A percentile compares a stretch with the other conserved stretches of the same genome.
phyloP scores from a whole-genome alignment of 2,113 vertebrate genomes.

The Oncorhynchus kisutch region DNA sequence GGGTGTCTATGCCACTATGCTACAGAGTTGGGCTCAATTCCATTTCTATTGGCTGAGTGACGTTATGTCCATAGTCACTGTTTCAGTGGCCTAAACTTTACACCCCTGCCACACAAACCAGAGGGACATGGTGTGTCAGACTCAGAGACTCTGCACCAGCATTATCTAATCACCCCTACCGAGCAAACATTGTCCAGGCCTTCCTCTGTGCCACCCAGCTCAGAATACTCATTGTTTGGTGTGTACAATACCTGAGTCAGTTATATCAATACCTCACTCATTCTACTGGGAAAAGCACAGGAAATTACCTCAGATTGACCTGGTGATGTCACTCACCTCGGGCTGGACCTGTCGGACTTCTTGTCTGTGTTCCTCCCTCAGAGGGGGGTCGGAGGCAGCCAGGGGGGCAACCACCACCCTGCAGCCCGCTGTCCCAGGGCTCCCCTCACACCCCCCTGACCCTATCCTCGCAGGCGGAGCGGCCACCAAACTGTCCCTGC shows the following conservation, averaged over 20 bases:
- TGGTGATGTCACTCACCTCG: conserved; percentile 53
- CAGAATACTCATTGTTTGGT: conserved; percentile 12
- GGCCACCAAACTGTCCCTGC: conserved; percentile 73
- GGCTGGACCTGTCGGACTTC: conserved; percentile 43
- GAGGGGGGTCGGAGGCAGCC: conserved; percentile 40
- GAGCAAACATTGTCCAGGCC: conserved; percentile 12
- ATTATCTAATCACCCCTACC: neutral
- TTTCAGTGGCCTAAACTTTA: neutral
- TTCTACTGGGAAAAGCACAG: neutral
- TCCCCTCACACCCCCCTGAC: conserved; percentile 55
- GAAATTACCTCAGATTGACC: neutral
- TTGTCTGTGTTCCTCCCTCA: conserved; percentile 42
- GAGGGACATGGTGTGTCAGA: neutral
- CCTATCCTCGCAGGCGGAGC: conserved; percentile 48
- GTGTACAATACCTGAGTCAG: neutral
- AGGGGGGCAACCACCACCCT: conserved; percentile 35
- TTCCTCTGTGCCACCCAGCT: neutral
- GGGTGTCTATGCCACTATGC: neutral
- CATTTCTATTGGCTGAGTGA: neutral
- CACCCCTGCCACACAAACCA: neutral
- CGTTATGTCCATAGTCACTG: neutral
- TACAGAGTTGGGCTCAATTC: neutral
- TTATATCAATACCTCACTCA: neutral
- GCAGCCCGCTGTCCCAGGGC: conserved; percentile 49
- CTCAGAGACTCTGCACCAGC: neutral